A percentile compares a stretch with the other conserved stretches of the same genome.
Conservation (phyloP, 2,113 vertebrate genomes). For the Lagopus muta region DNA sequence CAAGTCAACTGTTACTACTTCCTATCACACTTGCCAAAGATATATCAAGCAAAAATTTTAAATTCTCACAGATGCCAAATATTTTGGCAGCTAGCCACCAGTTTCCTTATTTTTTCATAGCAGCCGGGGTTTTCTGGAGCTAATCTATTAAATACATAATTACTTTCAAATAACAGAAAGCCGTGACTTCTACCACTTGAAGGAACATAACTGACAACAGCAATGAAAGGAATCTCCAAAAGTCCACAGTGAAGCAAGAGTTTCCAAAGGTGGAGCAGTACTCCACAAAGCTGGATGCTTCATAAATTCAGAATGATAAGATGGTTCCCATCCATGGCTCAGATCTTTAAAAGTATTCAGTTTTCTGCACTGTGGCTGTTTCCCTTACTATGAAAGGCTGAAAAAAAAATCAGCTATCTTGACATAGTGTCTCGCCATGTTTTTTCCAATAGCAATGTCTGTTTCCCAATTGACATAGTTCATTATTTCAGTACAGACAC, state of each 20-base stretch:
- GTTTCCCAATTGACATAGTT: not conserved
- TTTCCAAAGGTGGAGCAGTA: not conserved
- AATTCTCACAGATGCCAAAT: conserved; percentile 19
- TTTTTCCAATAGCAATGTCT: not conserved
- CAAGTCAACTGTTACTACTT: not conserved
- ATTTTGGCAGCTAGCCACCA: conserved; percentile 30
- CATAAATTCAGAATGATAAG: not conserved
- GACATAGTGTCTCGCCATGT: not conserved
- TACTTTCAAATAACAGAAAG: conserved; percentile 38
- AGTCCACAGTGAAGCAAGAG: not conserved
- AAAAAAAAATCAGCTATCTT: not conserved
- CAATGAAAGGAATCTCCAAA: not conserved
- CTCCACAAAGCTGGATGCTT: not conserved
- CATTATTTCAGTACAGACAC: not conserved
- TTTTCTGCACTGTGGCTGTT: not conserved
- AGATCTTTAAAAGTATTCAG: not conserved
- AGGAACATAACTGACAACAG: not conserved
- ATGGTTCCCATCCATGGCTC: not conserved
- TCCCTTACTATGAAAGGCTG: not conserved
- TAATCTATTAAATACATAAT: conserved; percentile 32
- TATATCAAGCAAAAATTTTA: conserved; percentile 17
- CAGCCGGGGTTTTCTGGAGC: conserved; percentile 1
- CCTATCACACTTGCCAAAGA: conserved; percentile 34
- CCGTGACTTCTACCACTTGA: not conserved
- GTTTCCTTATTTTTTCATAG: conserved; percentile 21